phyloP scores from a whole-genome alignment of 1,140 invertebrate genomes.

The Micrasema longulum region DNA sequence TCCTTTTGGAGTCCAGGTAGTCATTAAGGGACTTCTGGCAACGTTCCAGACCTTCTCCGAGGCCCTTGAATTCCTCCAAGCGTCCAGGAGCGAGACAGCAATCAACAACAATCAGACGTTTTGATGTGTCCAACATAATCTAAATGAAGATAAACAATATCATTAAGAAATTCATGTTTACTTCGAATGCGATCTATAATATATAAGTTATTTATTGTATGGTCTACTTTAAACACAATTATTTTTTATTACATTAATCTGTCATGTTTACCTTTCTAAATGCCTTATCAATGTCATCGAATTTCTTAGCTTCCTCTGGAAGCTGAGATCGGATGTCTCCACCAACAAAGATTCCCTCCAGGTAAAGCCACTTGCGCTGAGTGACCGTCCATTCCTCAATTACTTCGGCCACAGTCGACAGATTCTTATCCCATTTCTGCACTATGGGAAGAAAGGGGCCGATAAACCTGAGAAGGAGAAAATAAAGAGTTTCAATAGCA shows the following conservation, averaged over 20 bases:
- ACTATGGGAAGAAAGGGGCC: constrained; percentile 85
- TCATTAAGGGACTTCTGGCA: constrained; percentile 93
- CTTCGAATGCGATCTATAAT: too few species aligned
- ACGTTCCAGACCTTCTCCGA: constrained; percentile 82
- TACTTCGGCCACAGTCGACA: constrained; percentile 86
- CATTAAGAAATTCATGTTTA: too few species aligned
- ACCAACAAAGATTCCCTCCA: constrained; percentile 91
- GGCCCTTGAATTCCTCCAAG: constrained; percentile 77
- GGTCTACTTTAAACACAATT: too few species aligned
- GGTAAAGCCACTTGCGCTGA: constrained; percentile 90
- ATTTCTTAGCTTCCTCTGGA: constrained; percentile 88
- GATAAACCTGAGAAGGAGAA: constrained; percentile 75
- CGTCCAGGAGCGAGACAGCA: constrained; percentile 80
- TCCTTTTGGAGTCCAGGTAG: constrained; percentile 88
- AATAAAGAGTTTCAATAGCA: neutral
- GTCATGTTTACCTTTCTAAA: constrained; percentile 79
- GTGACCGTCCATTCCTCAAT: constrained; percentile 87
- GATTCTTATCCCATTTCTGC: constrained; percentile 85
- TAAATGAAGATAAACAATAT: too few species aligned
- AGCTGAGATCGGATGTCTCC: constrained; percentile 87
- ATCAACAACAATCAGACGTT: constrained; percentile 80
- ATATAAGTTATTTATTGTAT: too few species aligned
- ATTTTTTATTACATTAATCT: too few species aligned
- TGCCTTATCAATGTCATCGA: constrained; percentile 86
- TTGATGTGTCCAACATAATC: constrained; percentile 86